phyloP scores from a whole-genome alignment of 2,888 invertebrate genomes.

The Hypsopygia costalis region DNA sequence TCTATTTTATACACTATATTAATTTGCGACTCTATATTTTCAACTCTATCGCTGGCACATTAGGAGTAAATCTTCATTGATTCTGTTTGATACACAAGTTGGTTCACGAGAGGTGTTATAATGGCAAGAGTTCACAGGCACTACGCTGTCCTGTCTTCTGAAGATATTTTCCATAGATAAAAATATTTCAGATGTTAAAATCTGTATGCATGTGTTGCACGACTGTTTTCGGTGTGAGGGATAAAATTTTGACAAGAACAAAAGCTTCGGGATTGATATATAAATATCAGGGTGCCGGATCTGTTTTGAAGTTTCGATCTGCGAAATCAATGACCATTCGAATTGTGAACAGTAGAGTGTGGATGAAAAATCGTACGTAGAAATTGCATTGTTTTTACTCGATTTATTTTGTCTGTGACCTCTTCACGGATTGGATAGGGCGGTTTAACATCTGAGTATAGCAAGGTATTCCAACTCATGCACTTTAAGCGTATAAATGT shows the following conservation, averaged over 20 bases:
- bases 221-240: conserved; percentile 3
- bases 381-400: conserved; percentile 19
- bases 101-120: conserved; percentile 33
- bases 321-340: conserved; percentile 9
- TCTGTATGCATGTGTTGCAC: conserved; percentile 9
- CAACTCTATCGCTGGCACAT: conserved; percentile 23
- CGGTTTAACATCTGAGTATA: conserved; percentile 12
- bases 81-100: conserved; percentile 27
- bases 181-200: neutral
- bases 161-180: neutral
- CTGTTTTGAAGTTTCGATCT: neutral
- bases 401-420: conserved; percentile 32
- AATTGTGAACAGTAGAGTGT: conserved; percentile 21
- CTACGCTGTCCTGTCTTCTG: conserved; percentile 16
- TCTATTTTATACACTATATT: conserved; percentile 32
- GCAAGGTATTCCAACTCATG: conserved; percentile 12
- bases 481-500: conserved; percentile 1
- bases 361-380: conserved; percentile 36
- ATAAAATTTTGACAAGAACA: neutral
- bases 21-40: conserved; percentile 28
- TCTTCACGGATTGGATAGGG: conserved; percentile 29
- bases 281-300: neutral
- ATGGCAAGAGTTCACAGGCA: conserved; percentile 39
- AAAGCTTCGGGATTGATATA: too few relatives aligned
- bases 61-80: conserved; percentile 47